Evolutionary conservation across 2,797 vertebrate genomes (phyloP).

Genomic region (Cirrhinus mrigala): DNA sequence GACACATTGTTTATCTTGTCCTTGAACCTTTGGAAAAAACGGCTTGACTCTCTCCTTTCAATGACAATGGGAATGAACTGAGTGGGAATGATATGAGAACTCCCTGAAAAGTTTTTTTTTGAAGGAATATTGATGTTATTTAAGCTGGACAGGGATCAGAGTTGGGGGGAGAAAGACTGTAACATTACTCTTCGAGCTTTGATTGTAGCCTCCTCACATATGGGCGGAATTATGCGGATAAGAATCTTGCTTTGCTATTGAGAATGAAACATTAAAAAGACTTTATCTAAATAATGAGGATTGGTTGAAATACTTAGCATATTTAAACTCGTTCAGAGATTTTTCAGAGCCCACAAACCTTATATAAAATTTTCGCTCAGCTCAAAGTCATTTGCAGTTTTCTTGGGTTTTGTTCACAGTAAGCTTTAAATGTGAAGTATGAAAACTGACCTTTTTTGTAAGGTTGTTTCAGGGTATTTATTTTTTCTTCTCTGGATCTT

Average conservation of each 20-base stretch:
- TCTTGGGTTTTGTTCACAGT: background rate
- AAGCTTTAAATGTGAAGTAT: background rate
- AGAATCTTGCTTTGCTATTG: background rate
- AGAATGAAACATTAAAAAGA: conserved; percentile 17
- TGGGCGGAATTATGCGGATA: conserved; percentile 29
- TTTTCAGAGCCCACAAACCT: background rate
- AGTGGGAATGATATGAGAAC: conserved; percentile 3
- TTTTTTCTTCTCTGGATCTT: background rate
- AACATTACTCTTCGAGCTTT: conserved; percentile 15
- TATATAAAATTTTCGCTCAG: background rate
- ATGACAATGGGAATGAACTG: conserved; percentile 13
- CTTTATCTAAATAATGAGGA: conserved; percentile 3
- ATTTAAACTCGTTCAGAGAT: conserved; percentile 3
- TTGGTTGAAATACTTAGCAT: background rate
- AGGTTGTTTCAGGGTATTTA: background rate
- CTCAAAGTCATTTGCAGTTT: background rate
- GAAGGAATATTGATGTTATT: conserved; percentile 38
- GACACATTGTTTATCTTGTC: conserved; percentile 26
- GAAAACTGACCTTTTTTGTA: background rate
- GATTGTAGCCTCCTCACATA: conserved; percentile 21
- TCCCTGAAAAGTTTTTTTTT: conserved; percentile 37
- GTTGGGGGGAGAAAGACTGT: conserved; percentile 1
- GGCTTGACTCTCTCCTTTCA: background rate
- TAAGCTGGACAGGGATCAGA: conserved; percentile 32
- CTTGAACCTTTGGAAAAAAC: conserved; percentile 17